A percentile compares a stretch with the other conserved stretches of the same genome.
phyloP scores from a whole-genome alignment of 2,888 invertebrate species.

The Archips xylosteana region DNA sequence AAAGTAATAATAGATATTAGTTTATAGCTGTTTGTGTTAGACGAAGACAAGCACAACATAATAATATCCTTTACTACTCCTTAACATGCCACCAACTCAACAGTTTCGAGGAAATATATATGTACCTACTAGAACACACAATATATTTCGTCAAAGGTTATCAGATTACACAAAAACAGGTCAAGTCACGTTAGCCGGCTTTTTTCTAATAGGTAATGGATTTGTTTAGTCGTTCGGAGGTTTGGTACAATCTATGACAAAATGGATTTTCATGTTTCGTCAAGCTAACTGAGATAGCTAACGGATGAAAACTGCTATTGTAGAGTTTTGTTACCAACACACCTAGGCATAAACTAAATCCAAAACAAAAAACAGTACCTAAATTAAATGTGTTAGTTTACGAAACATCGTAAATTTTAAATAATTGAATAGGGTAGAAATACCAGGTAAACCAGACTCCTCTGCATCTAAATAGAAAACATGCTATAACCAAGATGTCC shows the following conservation, averaged over 20 bases:
- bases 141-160: background rate
- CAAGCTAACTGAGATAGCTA: too few relatives aligned
- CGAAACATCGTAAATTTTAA: too few relatives aligned
- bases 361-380: too few relatives aligned
- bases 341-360: too few relatives aligned
- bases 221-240: background rate
- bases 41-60: conserved; percentile 1
- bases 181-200: background rate
- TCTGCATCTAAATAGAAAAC: background rate
- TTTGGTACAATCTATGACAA: background rate
- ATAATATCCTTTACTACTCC: background rate
- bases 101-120: background rate
- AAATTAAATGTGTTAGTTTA: too few relatives aligned
- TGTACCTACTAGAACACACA: too few relatives aligned
- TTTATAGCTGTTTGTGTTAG: background rate
- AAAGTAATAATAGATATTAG: conserved; percentile 28
- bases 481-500: background rate
- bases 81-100: background rate
- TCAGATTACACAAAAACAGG: background rate
- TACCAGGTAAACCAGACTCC: background rate
- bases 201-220: background rate
- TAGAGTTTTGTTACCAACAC: too few relatives aligned
- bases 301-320: too few relatives aligned
- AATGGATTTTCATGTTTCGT: background rate
- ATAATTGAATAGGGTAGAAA: too few relatives aligned